Conservation (phyloP, 2,113 vertebrate genomes). For the Pomatostomus ruficeps region DNA sequence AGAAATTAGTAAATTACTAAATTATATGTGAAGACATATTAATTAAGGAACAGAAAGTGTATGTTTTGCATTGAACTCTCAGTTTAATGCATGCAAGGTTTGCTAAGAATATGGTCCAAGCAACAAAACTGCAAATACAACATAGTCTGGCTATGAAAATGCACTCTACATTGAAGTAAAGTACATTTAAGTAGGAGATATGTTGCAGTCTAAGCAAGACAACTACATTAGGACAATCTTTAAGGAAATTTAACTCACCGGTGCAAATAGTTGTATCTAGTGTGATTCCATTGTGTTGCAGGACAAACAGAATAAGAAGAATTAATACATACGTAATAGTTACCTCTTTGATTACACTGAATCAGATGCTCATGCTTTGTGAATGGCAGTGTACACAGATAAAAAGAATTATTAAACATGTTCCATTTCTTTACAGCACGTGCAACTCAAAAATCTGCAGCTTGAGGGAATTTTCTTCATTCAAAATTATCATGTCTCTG, state of each 20-base stretch:
- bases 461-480: constrained; percentile 25
- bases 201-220: constrained; percentile 55
- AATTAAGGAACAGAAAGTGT: constrained; percentile 12
- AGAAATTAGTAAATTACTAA: constrained; percentile 30
- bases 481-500: neutral
- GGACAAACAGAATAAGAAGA: constrained; percentile 90
- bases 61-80: constrained; percentile 39
- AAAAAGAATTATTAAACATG: neutral
- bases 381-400: constrained; percentile 55
- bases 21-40: neutral
- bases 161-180: constrained; percentile 52
- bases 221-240: constrained; percentile 77
- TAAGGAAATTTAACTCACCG: constrained; percentile 92
- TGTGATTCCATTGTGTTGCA: constrained; percentile 93
- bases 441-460: constrained; percentile 37
- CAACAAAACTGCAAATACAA: constrained; percentile 41
- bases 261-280: constrained; percentile 99
- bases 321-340: constrained; percentile 77
- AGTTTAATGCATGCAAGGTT: constrained; percentile 69
- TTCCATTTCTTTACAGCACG: constrained; percentile 38
- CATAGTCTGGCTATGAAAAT: neutral
- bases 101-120: constrained; percentile 58
- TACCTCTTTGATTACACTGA: constrained; percentile 64
- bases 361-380: constrained; percentile 69
- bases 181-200: constrained; percentile 47